phyloP scores from a whole-genome alignment of 2,888 invertebrate genomes.

The Eutolmus rufibarbis region DNA sequence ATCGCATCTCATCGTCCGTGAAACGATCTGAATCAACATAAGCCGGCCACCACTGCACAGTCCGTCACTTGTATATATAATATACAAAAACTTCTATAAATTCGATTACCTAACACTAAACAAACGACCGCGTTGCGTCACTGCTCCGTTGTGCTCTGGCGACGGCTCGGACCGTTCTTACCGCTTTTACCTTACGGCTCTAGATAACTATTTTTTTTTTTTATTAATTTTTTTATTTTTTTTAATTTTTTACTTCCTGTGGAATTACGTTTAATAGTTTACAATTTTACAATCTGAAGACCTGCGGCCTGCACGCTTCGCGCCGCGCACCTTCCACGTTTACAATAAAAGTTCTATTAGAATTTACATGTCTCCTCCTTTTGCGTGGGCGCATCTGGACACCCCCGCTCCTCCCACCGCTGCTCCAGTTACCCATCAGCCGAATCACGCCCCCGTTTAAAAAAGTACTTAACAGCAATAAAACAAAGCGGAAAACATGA shows the following conservation, averaged over 20 bases:
- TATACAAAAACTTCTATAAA: slow-evolving; percentile 42
- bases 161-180: not conserved
- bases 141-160: not conserved
- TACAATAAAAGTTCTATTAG: slow-evolving; percentile 14
- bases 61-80: slow-evolving; percentile 35
- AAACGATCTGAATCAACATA: slow-evolving; percentile 17
- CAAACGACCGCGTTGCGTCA: slow-evolving; percentile 9
- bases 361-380: not conserved
- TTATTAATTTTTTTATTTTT: not conserved
- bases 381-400: not conserved
- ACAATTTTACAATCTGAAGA: slow-evolving; percentile 29
- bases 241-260: not conserved
- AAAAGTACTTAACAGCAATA: slow-evolving; percentile 19
- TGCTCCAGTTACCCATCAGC: not conserved
- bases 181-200: not conserved
- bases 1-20: not conserved
- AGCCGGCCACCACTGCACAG: not conserved
- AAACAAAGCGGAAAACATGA: not conserved
- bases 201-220: not conserved
- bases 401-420: not conserved
- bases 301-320: not conserved
- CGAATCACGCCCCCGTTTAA: not conserved
- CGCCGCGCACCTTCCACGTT: not conserved
- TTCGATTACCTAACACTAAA: slow-evolving; percentile 43
- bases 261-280: slow-evolving; percentile 25